Base-by-base conservation (phyloP, 1,140 invertebrate species). In the Solen grandis region DNA sequence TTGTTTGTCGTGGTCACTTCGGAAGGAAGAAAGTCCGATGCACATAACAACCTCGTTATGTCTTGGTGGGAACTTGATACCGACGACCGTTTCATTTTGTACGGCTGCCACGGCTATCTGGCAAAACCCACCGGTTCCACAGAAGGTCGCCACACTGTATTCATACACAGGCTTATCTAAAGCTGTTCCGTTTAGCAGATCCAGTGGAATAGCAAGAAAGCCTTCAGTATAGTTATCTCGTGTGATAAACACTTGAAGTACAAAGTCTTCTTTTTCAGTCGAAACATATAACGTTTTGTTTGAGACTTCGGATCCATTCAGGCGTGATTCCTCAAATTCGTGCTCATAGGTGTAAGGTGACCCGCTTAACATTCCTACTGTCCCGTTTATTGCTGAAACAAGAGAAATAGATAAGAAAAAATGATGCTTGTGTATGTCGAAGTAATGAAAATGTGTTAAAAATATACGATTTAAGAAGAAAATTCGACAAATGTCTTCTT, bases 61-160 rank as follows among this genome's bases (percentile, higher is more conserved):
- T n/a, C 50, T 25, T 16, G 16, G 16, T 13, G 75, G 75, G 10
- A 78, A 8, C 2, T 38, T 55, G 1, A 78, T 59, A 0, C 35
- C 65, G 19, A 78, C n/a, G 0, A 25, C 25, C 2, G 75, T 78
- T 14, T 78, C 33, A 36, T 78, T 54, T n/a, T 68, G 33, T 2
- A 33, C 10, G 16, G 75, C 75, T 10, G 75, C 63, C n/a, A 78
- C 65, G 22, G 75, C 31, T 4, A 78, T 5, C 38, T 78, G 75
- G 33, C 75, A 78, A 35, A 55, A 68, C 2, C 75, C 75, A 50
- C 63, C 55, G 22, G 41, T 66, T 19, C 38, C 75, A 57, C 75
- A 78, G 38, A 78, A 78, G 2, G 63, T 78, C 8, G 63, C 22
- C 2, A 57, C 65, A 4, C 59, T 31, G 50, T 68, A 69, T 27